Base-by-base conservation (phyloP, 2,113 vertebrate species). In the Brachyistius frenatus region DNA sequence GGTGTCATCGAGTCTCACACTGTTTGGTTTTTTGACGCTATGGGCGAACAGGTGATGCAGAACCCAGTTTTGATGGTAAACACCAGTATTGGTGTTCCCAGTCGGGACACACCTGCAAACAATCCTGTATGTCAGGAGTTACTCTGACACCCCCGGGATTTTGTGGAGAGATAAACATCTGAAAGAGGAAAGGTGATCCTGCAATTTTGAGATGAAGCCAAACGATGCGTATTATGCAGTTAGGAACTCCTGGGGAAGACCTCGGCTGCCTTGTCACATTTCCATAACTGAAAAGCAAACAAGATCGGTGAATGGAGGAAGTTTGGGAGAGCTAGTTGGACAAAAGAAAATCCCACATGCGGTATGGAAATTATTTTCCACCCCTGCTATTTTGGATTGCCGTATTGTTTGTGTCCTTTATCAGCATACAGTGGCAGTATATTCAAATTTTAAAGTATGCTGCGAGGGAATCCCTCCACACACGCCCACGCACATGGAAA, bases 401-500 rank as follows among this genome's bases (percentile, higher is more conserved):
- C 53, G 61, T 33, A 2, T 50, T 23, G 58, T 23, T 23, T 23
- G 23, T 23, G 23, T 37, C 52, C 14, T 32, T 11, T 11, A 23
- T 44, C 9, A 5, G 6, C 16, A 2, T 0, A 16, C 30, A 4
- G 46, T 23, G 13, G 9, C 3, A 8, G 32, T 39, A 13, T 2
- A 23, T 30, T 37, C 53, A 14, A 1, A 64, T 57, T 53, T 41
- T 13, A 61, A 49, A 4, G 4, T 7, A 1, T 33, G 5, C 8
- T 49, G 11, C 23, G 7, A 39, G 44, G 72, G 55, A 72, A 52
- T 65, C 76, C 57, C 52, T 68, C 2, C 35, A 33, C 49, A 37
- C 39, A 41, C n/a, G 5, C 60, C 44, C 41, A 56, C 62, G 9
- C 58, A 56, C 10, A 77, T 33, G 46, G 35, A 75, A 78, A 82